These are phyloP conservation scores for Xyliphius kryptos DNA, from an alignment of 2,113 vertebrate genomes.

Conservation along the genomic window DNA sequence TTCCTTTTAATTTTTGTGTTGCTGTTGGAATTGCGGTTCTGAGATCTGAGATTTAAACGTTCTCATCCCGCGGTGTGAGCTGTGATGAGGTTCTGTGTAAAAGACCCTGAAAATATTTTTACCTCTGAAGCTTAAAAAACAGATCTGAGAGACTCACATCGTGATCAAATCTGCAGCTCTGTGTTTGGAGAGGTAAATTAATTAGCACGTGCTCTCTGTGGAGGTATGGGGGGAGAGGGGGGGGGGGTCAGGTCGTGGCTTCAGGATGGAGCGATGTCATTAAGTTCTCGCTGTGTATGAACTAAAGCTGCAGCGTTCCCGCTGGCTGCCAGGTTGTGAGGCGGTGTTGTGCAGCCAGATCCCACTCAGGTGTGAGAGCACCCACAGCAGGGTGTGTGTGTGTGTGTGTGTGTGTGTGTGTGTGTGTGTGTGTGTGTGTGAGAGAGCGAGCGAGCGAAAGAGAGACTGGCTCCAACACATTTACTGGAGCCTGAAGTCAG, in stretches of 20 bases:
- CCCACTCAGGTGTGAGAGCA: conserved; percentile 29
- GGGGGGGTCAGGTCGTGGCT: conserved; percentile 14
- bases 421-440: conserved; percentile 28
- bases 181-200: conserved; percentile 32
- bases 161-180: conserved; percentile 21
- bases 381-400: conserved; percentile 30
- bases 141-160: conserved; percentile 7
- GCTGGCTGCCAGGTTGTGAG: conserved; percentile 43
- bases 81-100: too few relatives aligned
- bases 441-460: too few relatives aligned
- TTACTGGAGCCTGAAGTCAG: too few relatives aligned
- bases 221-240: neutral
- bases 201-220: conserved; percentile 15
- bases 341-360: conserved; percentile 34
- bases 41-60: too few relatives aligned
- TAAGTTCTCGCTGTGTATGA: conserved; percentile 48
- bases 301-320: conserved; percentile 50
- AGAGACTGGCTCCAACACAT: too few relatives aligned
- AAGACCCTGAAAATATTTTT: too few relatives aligned
- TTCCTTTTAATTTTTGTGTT: too few relatives aligned
- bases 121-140: conserved; percentile 17
- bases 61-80: too few relatives aligned
- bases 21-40: too few relatives aligned
- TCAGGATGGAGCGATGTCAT: conserved; percentile 48
- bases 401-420: conserved; percentile 35